Evolutionary conservation across 92 coral and sea anemone genomes (phyloP), one percentile per base, ranked within the genome.

Genomic region (Epizoanthus stellaris): DNA sequence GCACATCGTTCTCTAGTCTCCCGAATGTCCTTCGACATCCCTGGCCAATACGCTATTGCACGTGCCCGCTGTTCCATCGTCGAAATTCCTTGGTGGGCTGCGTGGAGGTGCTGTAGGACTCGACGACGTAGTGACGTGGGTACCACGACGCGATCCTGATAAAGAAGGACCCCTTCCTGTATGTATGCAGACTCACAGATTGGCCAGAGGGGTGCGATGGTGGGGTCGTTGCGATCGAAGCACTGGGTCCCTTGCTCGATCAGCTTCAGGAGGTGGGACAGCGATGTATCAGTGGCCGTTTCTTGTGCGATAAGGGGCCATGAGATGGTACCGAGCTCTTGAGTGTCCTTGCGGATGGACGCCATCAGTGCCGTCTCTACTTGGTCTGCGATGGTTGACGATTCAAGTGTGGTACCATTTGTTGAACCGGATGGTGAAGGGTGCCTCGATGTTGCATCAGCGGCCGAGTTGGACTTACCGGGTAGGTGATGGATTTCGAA

Each of bases 61-160:
- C 25, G 25, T 23, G 25, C 25, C 25, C 25, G 25, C 25, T 23
- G 25, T 23, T 23, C 25, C 25, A 23, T 23, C 53, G 72, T 42
- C 14, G 90, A 90, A 4, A 88, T 90, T 23, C 93, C 90, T 68
- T 90, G 90, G 80, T 90, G 93, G 61, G 93, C 90, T 17, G 93
- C 93, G 70, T 90, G 89, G 75, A 91, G 89, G 87, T 84, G 79
- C 89, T 91, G 91, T 20, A 91, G 84, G 52, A 91, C 67, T 4
- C 85, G 77, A 62, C 3, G 34, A 57, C 88, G 87, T 73, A 91
- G 89, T 10, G 91, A 88, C n/a, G 87, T 21, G 62, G 91, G 94
- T 63, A 91, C 77, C 47, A 91, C 59, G 57, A 88, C 85, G 65
- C 87, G 91, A 69, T 88, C 85, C 64, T 88, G 87, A 30, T 84